phyloP scores from a whole-genome alignment of 2,797 vertebrate species.

The Orientallactaga sibirica region DNA sequence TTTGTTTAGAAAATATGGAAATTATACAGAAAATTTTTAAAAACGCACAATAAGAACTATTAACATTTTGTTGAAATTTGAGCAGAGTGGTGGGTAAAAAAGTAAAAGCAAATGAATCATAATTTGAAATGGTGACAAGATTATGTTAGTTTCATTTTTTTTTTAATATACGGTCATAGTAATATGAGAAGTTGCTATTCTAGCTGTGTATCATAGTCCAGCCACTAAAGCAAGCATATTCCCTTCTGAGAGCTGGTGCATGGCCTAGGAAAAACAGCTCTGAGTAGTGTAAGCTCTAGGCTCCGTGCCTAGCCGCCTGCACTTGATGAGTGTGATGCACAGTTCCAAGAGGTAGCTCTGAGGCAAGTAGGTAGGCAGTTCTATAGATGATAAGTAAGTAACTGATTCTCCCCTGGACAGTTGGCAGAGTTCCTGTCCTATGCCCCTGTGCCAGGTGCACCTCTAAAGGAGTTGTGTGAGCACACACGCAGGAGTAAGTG shows the following conservation, averaged over 20 bases:
- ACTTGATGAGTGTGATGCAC: not conserved
- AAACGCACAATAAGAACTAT: not conserved
- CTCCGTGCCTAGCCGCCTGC: not conserved
- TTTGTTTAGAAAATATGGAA: constrained; percentile 46
- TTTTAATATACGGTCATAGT: not conserved
- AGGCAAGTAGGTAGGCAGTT: not conserved
- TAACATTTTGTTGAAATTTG: not conserved
- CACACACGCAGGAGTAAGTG: not conserved
- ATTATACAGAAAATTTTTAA: constrained; percentile 1
- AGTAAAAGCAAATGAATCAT: not conserved
- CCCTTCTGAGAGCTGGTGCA: not conserved
- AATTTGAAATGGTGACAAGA: not conserved
- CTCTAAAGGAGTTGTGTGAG: not conserved
- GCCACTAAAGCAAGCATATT: not conserved
- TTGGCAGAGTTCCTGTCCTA: not conserved
- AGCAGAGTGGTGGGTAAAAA: not conserved
- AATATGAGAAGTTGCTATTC: not conserved
- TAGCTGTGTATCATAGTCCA: not conserved
- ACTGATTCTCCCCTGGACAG: not conserved
- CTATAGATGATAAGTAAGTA: not conserved
- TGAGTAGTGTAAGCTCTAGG: not conserved
- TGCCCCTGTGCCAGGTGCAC: not conserved
- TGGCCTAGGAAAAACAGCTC: not conserved
- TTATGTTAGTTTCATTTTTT: not conserved
- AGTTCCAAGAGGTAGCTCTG: not conserved